A percentile compares a stretch with the other conserved stretches of the same genome.
phyloP scores from a whole-genome alignment of 2,797 vertebrate genomes.

The Botia almorhae region DNA sequence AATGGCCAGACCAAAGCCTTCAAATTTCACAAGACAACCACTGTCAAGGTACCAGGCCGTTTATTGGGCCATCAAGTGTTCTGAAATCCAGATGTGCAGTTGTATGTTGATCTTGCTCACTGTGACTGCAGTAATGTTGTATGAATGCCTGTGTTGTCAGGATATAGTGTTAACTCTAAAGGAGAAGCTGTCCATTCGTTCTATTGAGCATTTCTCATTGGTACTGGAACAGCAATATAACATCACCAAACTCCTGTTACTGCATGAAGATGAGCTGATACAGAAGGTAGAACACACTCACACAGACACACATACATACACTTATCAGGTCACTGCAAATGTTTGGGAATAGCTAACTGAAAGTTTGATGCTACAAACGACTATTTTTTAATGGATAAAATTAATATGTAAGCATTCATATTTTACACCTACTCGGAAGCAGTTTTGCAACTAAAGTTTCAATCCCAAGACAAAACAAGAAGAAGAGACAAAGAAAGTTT shows the following conservation, averaged over 20 bases:
- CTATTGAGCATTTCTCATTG: constrained; percentile 89
- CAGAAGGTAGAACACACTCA: constrained; percentile 80
- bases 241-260: constrained; percentile 86
- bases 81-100: neutral
- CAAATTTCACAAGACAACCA: constrained; percentile 94
- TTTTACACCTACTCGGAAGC: no score
- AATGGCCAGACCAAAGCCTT: constrained; percentile 99
- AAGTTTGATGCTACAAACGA: no score
- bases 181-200: constrained; percentile 93
- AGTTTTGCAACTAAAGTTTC: no score
- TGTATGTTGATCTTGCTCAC: neutral
- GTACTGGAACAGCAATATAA: constrained; percentile 93
- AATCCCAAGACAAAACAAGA: no score
- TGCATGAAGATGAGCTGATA: constrained; percentile 93
- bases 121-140: neutral
- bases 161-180: constrained; percentile 95
- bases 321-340: neutral
- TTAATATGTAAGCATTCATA: no score
- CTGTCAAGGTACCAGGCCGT: constrained; percentile 86
- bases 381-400: no score
- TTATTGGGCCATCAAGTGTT: neutral
- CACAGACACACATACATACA: no score
- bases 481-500: no score
- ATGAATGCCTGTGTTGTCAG: constrained; percentile 64
- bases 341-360: neutral